Conservation (phyloP, 2,888 invertebrate species). For the Mimas tiliae region DNA sequence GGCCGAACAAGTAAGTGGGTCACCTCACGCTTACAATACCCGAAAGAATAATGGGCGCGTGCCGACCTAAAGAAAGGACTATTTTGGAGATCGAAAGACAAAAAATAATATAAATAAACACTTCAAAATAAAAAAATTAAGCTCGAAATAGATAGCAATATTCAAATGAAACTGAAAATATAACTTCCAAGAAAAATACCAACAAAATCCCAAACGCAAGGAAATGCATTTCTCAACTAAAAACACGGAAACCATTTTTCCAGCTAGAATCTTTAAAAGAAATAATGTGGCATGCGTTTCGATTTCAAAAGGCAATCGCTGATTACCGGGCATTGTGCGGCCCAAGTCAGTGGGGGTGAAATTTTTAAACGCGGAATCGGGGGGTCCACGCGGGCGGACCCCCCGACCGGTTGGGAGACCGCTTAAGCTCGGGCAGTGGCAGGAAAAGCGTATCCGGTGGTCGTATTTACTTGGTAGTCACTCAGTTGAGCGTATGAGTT, state of each 20-base stretch:
- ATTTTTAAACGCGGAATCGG: constrained; percentile 75
- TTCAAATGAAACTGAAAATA: neutral
- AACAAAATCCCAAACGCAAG: neutral
- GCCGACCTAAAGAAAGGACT: too few species aligned
- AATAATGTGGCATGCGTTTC: constrained; percentile 61
- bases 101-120: too few species aligned
- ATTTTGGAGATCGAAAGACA: too few species aligned
- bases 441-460: constrained; percentile 57
- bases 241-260: constrained; percentile 32
- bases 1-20: too few species aligned
- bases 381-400: constrained; percentile 34
- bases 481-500: constrained; percentile 31
- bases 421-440: constrained; percentile 47
- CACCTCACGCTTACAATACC: too few species aligned
- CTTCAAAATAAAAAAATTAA: too few species aligned
- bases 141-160: too few species aligned
- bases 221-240: constrained; percentile 10
- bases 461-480: constrained; percentile 43
- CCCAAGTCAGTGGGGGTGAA: constrained; percentile 73
- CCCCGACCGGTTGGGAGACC: constrained; percentile 34
- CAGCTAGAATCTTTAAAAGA: constrained; percentile 29
- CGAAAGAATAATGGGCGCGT: too few species aligned
- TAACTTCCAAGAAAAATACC: neutral
- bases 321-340: constrained; percentile 78
- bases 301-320: constrained; percentile 83